Evolutionary conservation across 2,888 invertebrate species (phyloP).

Genomic region (Philereme vetulata): DNA sequence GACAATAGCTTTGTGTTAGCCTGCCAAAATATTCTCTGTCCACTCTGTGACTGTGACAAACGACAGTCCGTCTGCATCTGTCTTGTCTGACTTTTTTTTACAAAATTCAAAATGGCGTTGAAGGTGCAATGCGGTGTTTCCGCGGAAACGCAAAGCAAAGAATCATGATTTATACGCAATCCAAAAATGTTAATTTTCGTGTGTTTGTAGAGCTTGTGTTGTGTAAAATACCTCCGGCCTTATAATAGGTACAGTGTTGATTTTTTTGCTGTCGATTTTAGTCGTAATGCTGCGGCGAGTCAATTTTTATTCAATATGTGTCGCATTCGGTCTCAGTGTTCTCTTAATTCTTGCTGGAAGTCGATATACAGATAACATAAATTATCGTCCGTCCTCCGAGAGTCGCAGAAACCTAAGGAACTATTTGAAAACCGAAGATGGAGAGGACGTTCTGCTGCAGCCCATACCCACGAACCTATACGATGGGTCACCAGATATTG

Average conservation of each 20-base stretch:
- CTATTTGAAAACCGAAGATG: conserved; percentile 86
- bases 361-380: conserved; percentile 81
- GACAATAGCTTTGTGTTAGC: no score
- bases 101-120: conserved; percentile 68
- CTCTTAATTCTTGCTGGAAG: conserved; percentile 81
- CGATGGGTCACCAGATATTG: conserved; percentile 66
- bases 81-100: conserved; percentile 6
- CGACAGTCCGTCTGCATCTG: no score
- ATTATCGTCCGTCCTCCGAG: conserved; percentile 75
- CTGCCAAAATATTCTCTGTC: no score
- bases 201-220: conserved; percentile 63
- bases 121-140: conserved; percentile 83
- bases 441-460: conserved; percentile 59
- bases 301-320: conserved; percentile 81
- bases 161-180: conserved; percentile 70
- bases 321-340: conserved; percentile 80
- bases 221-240: conserved; percentile 52
- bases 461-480: conserved; percentile 66
- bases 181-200: conserved; percentile 66
- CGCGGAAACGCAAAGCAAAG: conserved; percentile 72
- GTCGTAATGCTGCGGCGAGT: conserved; percentile 80
- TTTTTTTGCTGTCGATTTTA: conserved; percentile 52
- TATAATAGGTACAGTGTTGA: conserved; percentile 38
- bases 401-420: conserved; percentile 70
- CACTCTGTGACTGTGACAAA: no score